Evolutionary conservation across 2,113 vertebrate species (phyloP).

Genomic region (Zeus faber): DNA sequence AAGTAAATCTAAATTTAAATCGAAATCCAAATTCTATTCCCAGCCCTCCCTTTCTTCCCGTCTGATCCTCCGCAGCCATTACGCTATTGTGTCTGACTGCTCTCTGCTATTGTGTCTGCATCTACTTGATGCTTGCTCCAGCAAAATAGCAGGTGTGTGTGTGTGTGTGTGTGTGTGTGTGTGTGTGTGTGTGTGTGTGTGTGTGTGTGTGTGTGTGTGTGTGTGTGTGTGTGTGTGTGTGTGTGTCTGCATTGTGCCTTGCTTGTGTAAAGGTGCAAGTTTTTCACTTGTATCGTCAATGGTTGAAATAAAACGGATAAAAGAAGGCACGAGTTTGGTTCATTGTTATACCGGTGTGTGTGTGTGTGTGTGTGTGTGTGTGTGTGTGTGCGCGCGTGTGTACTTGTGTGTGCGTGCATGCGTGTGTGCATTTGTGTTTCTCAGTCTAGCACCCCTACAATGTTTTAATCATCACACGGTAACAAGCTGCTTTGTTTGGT

Average conservation of each 20-base stretch:
- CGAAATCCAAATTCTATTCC: no score
- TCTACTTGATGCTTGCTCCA: slow-evolving; percentile 25
- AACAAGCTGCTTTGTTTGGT: slow-evolving; percentile 47
- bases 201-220: not conserved
- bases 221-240: no score
- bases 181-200: slow-evolving; percentile 1
- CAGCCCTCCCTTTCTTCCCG: not conserved
- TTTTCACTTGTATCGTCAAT: no score
- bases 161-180: slow-evolving; percentile 9
- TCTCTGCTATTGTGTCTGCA: slow-evolving; percentile 49
- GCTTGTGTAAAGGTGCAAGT: no score
- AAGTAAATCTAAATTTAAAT: no score
- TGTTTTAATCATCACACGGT: slow-evolving; percentile 39
- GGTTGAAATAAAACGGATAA: no score
- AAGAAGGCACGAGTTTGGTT: slow-evolving; percentile 30
- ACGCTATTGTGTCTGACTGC: slow-evolving; percentile 33
- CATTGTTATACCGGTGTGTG: slow-evolving; percentile 1
- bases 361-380: slow-evolving; percentile 7
- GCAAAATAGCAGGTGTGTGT: no score
- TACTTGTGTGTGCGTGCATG: not conserved
- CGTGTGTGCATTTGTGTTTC: not conserved
- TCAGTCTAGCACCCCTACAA: slow-evolving; percentile 25
- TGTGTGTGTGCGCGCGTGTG: not conserved
- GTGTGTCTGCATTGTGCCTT: no score
- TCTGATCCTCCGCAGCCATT: slow-evolving; percentile 6